Conservation (phyloP, 2,888 invertebrate species). For the Pycnomerus fuliginosus region DNA sequence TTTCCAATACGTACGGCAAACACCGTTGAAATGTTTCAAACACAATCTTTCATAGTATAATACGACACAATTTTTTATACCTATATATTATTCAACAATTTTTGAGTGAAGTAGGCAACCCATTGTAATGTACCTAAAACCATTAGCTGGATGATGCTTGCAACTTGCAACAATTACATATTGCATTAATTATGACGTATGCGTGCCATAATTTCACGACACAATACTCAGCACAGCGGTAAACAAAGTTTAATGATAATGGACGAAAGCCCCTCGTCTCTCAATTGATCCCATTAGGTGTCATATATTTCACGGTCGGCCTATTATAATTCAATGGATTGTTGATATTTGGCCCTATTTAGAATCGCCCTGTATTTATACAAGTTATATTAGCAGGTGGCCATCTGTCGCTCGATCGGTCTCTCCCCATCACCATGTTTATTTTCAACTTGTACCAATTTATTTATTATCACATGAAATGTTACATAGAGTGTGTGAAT, state of each 20-base stretch:
- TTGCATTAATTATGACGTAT: no score
- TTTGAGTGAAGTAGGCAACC: no score
- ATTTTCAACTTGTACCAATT: slow-evolving; percentile 36
- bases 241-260: slow-evolving; percentile 26
- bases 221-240: no score
- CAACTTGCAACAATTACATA: no score
- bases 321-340: slow-evolving; percentile 44
- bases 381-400: slow-evolving; percentile 42
- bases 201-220: no score
- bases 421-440: slow-evolving; percentile 24
- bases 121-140: no score
- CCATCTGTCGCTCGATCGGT: slow-evolving; percentile 34
- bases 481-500: slow-evolving; percentile 16
- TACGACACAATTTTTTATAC: no score
- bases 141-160: no score
- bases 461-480: slow-evolving; percentile 28
- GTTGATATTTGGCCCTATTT: slow-evolving; percentile 40
- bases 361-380: slow-evolving; percentile 41
- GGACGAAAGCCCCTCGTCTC: slow-evolving; percentile 16
- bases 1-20: no score
- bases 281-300: slow-evolving; percentile 34
- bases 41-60: no score
- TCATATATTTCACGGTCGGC: slow-evolving; percentile 34
- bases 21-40: no score
- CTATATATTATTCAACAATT: no score